These are phyloP conservation scores for Tiliacea citrago DNA, from an alignment of 2,888 invertebrate genomes.

Conservation along the genomic window DNA sequence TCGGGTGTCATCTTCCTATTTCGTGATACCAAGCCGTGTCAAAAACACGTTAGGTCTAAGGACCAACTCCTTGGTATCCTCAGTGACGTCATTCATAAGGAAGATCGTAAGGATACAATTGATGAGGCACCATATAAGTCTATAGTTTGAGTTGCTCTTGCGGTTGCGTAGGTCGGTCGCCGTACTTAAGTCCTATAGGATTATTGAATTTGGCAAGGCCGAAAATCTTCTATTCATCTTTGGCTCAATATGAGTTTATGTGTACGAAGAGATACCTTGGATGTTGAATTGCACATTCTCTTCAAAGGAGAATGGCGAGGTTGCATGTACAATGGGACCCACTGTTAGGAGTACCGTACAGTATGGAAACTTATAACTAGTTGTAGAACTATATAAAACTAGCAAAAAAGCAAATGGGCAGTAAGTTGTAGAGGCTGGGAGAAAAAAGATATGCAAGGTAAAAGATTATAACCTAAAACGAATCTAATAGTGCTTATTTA, in stretches of 20 bases:
- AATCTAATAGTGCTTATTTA: too few relatives aligned
- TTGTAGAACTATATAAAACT: too few relatives aligned
- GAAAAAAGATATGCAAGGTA: too few relatives aligned
- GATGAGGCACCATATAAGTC: constrained; percentile 4
- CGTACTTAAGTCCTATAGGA: constrained; percentile 22
- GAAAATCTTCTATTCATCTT: constrained; percentile 1
- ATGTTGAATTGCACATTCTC: constrained; percentile 27
- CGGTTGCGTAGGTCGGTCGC: background rate
- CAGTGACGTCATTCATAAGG: constrained; percentile 19
- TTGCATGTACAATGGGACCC: too few relatives aligned
- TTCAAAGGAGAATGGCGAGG: too few relatives aligned
- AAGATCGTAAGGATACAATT: constrained; percentile 34
- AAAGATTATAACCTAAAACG: too few relatives aligned
- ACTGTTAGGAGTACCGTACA: too few relatives aligned
- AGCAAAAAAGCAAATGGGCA: too few relatives aligned
- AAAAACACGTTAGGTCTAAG: constrained; percentile 12
- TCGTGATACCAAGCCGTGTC: background rate
- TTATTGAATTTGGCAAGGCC: background rate
- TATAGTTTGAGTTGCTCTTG: constrained; percentile 4
- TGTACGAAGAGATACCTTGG: background rate
- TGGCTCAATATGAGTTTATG: background rate
- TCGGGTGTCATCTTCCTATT: constrained; percentile 15
- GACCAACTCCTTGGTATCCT: constrained; percentile 10
- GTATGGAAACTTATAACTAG: too few relatives aligned
- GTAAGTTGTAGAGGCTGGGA: too few relatives aligned